Conservation (phyloP, 2,113 vertebrate species). For the Laterallus jamaicensis region DNA sequence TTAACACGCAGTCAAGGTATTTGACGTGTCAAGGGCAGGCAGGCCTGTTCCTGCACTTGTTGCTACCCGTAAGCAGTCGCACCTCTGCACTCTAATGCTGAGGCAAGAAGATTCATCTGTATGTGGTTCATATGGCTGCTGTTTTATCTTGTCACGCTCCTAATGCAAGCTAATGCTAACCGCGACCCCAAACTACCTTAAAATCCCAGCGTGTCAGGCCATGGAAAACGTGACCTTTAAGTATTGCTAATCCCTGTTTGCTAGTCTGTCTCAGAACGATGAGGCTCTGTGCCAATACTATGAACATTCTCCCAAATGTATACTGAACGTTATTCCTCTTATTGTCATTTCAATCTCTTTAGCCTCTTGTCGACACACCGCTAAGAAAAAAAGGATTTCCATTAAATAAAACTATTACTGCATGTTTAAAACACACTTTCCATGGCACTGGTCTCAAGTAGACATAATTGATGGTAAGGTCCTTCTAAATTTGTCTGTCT, state of each 20-base stretch:
- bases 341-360: not conserved
- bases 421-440: not conserved
- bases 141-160: constrained; percentile 27
- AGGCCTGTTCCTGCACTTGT: not conserved
- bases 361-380: not conserved
- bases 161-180: constrained; percentile 53
- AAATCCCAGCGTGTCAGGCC: constrained; percentile 37
- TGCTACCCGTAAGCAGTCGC: not conserved
- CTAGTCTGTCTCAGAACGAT: constrained; percentile 20
- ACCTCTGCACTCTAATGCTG: not conserved
- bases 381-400: not conserved
- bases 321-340: not conserved
- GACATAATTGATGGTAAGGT: not conserved
- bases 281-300: constrained; percentile 13
- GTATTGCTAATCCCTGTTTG: constrained; percentile 29
- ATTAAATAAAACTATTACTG: constrained; percentile 12
- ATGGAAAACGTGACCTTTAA: constrained; percentile 60
- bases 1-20: not conserved
- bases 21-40: not conserved
- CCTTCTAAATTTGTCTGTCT: not conserved
- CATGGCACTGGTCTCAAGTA: not conserved
- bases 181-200: constrained; percentile 21
- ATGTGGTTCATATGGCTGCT: not conserved
- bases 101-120: not conserved
- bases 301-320: constrained; percentile 5